Evolutionary conservation across 2,113 vertebrate genomes (phyloP), one percentile per base, ranked within the genome.

Genomic region (Clinocottus analis): DNA sequence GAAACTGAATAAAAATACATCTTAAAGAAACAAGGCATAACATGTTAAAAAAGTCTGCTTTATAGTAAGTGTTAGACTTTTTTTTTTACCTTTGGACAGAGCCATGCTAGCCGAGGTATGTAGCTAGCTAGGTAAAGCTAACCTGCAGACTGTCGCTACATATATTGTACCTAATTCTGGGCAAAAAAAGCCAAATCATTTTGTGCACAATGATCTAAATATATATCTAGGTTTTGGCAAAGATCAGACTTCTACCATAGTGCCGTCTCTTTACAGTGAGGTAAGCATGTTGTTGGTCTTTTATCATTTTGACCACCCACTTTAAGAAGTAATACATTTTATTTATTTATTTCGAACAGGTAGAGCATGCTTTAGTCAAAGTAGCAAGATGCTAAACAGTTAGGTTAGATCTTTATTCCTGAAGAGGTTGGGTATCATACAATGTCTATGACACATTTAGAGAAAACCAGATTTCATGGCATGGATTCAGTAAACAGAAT

Each of bases 371-470:
- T 47, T 72, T 77, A 82, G 74, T 85, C 80, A 88, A 91, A 91
- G 62, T 82, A 88, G 72, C 66, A 77, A 81, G 71, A 84, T 90
- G 73, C 82, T 87, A 62, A 89, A 86, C 82, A 89, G 60, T 83
- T 90, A 84, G 72, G 74, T 91, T 89, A 90, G 76, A 91, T 92
- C 85, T 94, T 94, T 92, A 94, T 94, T 94, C 93, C 92, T 92
- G 92, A 93, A 94, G 76, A 92, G 83, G 79, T 79, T 81, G 80
- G 85, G 85, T 90, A 93, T 90, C 89, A 90, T 90, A 94, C 93
- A 94, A 89, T 87, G 78, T 90, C 84, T 91, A 72, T 71, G 85
- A 91, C 89, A 86, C 85, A 88, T 88, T 93, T 83, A 75, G 86
- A 90, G 85, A 78, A 91, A 89, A 91, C 82, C 87, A 84, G 86